Evolutionary conservation across 1,140 invertebrate genomes (phyloP).

Genomic region (Bombus turneri): DNA sequence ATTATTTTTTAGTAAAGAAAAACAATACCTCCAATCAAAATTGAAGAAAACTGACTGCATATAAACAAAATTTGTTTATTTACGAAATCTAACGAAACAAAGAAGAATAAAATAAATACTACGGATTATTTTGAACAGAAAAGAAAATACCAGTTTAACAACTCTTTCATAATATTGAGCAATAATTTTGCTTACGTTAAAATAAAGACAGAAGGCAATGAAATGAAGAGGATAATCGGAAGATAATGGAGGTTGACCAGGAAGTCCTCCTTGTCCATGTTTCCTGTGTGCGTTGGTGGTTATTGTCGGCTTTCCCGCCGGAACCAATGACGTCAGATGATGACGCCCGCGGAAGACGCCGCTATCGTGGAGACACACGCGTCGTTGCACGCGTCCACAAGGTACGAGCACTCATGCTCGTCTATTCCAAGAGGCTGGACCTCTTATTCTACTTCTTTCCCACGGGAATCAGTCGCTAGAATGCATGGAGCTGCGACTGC

Average conservation of each 20-base stretch:
- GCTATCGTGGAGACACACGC: conserved; percentile 44
- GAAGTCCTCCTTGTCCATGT: conserved; percentile 68
- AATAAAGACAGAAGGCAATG: conserved; percentile 85
- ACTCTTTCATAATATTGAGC: too few species aligned
- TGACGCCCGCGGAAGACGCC: conserved; percentile 45
- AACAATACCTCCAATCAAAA: neutral
- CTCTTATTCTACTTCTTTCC: conserved; percentile 25
- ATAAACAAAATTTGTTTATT: neutral
- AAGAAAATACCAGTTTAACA: neutral
- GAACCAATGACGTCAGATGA: conserved; percentile 49
- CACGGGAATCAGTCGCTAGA: conserved; percentile 9
- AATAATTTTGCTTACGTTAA: neutral
- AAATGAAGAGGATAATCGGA: conserved; percentile 83
- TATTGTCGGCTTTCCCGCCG: conserved; percentile 30
- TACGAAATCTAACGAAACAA: neutral
- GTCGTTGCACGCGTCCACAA: conserved; percentile 56
- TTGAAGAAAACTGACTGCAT: neutral
- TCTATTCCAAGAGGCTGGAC: conserved; percentile 19
- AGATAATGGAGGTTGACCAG: conserved; percentile 82
- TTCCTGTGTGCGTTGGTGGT: conserved; percentile 21
- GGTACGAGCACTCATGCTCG: conserved; percentile 54
- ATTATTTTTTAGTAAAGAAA: neutral
- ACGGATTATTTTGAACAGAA: neutral
- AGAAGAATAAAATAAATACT: neutral
- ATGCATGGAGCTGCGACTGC: neutral